Evolutionary conservation across 2,797 vertebrate genomes (phyloP).

Genomic region (Rhyacichthys aspro): DNA sequence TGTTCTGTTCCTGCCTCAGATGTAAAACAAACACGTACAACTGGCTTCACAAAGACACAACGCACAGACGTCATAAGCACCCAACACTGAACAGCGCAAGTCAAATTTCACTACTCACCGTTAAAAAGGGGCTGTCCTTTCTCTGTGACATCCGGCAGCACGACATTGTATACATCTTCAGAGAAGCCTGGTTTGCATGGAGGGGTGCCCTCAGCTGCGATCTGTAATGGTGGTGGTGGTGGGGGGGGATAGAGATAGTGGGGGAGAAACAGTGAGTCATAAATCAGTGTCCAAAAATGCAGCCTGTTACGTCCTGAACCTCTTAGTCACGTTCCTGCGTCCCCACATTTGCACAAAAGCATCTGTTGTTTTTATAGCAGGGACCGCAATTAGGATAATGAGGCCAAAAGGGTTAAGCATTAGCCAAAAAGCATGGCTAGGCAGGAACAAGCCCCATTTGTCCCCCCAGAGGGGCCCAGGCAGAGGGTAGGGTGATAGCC

Average conservation of each 20-base stretch:
- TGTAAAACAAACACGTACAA: constrained; percentile 42
- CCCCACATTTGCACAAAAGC: constrained; percentile 80
- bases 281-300: constrained; percentile 70
- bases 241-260: not conserved
- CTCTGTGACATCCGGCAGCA: constrained; percentile 82
- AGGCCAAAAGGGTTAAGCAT: constrained; percentile 96
- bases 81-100: constrained; percentile 14
- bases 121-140: constrained; percentile 92
- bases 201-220: constrained; percentile 84
- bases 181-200: constrained; percentile 94
- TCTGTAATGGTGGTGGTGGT: constrained; percentile 80
- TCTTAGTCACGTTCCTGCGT: constrained; percentile 82
- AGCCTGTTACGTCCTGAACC: constrained; percentile 65
- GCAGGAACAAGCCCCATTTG: constrained; percentile 92
- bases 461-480: constrained; percentile 78
- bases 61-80: constrained; percentile 72
- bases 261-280: constrained; percentile 54
- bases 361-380: constrained; percentile 88
- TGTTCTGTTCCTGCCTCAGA: constrained; percentile 64
- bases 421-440: constrained; percentile 86
- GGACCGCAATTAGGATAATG: constrained; percentile 85
- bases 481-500: constrained; percentile 58
- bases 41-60: constrained; percentile 37
- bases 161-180: constrained; percentile 89
- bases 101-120: constrained; percentile 79